These are phyloP conservation scores for Pyrocoelia pectoralis DNA, from an alignment of 2,888 invertebrate genomes.

Conservation along the genomic window DNA sequence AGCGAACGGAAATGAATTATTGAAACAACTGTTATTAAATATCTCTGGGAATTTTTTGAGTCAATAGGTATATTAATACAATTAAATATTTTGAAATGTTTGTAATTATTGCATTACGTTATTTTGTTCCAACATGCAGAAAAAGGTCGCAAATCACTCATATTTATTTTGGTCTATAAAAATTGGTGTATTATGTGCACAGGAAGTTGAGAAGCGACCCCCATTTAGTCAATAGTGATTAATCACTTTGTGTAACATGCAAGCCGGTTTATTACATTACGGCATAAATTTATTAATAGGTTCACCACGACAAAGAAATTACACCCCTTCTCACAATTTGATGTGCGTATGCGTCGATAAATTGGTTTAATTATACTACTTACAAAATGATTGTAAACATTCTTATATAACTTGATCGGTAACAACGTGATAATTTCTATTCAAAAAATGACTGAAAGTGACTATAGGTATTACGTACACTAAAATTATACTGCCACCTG, in stretches of 20 bases:
- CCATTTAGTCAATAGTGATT: neutral
- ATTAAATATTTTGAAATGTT: too few relatives aligned
- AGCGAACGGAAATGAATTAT: constrained; percentile 28
- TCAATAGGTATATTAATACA: too few relatives aligned
- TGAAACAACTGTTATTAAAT: constrained; percentile 32
- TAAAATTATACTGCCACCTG: too few relatives aligned
- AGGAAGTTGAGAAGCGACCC: neutral
- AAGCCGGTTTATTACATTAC: neutral
- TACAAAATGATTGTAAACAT: too few relatives aligned
- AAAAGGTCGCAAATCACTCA: too few relatives aligned
- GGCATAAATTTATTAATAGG: neutral
- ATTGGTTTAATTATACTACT: too few relatives aligned
- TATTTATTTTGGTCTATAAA: constrained; percentile 1
- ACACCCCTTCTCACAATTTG: neutral
- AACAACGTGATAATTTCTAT: too few relatives aligned
- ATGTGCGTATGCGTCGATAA: neutral
- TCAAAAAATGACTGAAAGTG: too few relatives aligned
- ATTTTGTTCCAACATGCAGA: too few relatives aligned
- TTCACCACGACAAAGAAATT: neutral
- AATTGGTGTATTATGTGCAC: neutral
- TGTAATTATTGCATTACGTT: too few relatives aligned
- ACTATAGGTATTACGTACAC: too few relatives aligned
- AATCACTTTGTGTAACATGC: neutral
- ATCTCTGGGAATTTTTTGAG: constrained; percentile 11
- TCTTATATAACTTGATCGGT: too few relatives aligned